Base-by-base conservation (phyloP, 2,888 invertebrate genomes). In the Zaprionus bogoriensis region DNA sequence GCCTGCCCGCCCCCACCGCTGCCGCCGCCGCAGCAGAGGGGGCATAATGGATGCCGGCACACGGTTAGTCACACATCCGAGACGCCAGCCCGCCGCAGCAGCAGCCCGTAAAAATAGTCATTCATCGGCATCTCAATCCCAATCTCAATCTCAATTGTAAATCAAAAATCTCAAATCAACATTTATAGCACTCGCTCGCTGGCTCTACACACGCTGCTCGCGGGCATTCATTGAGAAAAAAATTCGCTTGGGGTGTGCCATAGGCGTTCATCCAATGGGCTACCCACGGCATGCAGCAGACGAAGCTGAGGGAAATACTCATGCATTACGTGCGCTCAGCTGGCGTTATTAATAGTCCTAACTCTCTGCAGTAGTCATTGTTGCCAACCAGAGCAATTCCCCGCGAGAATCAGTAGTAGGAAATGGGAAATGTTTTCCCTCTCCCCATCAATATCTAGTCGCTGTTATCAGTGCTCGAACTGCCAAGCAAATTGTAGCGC, bases 101-200 rank as follows among this genome's bases (percentile, higher is more conserved):
- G 28, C 19, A 52, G 36, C 53, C 23, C 65, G 65, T 62, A 74
- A 74, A 74, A 61, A 73, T 70, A 73, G 67, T 70, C 75, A 75
- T 73, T 75, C 75, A 74, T 70, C 23, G 55, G 61, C 9, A 39
- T 39, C 38, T 39, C 22, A 14, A 47, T 20, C 39, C n/a, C n/a
- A 32, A 48, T 41, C 48, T 20, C 20, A 38, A 48, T 17, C 20
- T 22, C 22, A 22, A 22, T 41, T 44, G 52, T 59, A 55, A 22
- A 32, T 44, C 27, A 53, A 25, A 32, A 58, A 32, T 44, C 27
- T 57, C 28, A 32, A 58, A 27, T 47, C 38, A 59, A 58, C 72
- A 79, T 66, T 74, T 65, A 67, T 67, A 81, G 76, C 82, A 82
- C 85, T 85, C 82, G n/a, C n/a, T 82, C 79, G 73, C 79, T 64